Evolutionary conservation across 2,113 vertebrate species (phyloP), one percentile per base, ranked within the genome.

Genomic region (Anthoscopus minutus): DNA sequence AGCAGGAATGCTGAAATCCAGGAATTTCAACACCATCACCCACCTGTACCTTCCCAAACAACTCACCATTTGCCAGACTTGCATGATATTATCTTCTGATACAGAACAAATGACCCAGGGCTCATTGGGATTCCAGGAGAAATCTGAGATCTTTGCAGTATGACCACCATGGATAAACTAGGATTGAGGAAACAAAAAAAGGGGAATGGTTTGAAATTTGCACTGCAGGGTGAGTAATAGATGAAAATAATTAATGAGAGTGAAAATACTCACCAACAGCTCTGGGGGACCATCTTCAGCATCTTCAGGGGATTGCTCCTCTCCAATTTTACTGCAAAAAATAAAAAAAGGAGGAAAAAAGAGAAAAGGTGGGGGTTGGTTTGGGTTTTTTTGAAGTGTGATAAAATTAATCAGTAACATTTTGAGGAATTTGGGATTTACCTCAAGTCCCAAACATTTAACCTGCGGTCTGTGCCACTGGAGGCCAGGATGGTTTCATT

Each of bases 81-180:
- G 99, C 99, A 99, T 99, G 98, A 99, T 99, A 97, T 99, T 99
- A 91, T 99, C 99, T 98, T 99, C 99, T 94, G 99, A 99, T 97
- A 99, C 99, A 93, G 99, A 99, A 97, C 99, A 99, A 97, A 99
- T 99, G 96, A 99, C 99, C 99, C 99, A 99, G 21, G 99, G 99
- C 88, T 99, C 99, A 44, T 99, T 99, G 72, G 99, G 99, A 97
- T 99, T 99, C 99, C 99, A 99, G 65, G 99, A 99, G 96, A 99
- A 99, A 96, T 99, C 99, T 0, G 99, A 99, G 93, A 99, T 99
- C 97, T 99, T 99, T 18, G 99, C 99, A 91, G 99, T 99, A 88
- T 99, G 99, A 81, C 99, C 99, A 35, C 99, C 99, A 31, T 99
- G 99, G 96, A 99, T 99, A 94, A 99, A 99, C 99, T 99, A 37